phyloP scores from a whole-genome alignment of 2,797 vertebrate species.

The Propithecus perrieri region DNA sequence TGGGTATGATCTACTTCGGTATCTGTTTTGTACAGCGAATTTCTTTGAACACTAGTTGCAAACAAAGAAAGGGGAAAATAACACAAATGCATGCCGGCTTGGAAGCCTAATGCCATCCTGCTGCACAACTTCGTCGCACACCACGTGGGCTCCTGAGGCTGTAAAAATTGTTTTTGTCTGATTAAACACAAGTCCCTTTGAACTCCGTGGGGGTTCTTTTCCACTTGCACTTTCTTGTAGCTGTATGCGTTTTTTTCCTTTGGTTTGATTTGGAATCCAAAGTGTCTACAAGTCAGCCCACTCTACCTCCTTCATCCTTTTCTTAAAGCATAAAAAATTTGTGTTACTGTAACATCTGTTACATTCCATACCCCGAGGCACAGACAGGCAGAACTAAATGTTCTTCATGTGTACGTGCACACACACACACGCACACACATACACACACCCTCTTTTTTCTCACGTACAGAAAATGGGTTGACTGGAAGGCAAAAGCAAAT shows the following conservation, averaged over 20 bases:
- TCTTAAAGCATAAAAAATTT: slow-evolving; percentile 68
- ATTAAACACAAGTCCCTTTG: slow-evolving; percentile 75
- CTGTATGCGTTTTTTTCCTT: slow-evolving; percentile 67
- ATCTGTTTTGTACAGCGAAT: neutral
- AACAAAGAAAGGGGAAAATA: slow-evolving; percentile 43
- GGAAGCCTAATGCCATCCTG: slow-evolving; percentile 2
- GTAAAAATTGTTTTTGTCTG: slow-evolving; percentile 62
- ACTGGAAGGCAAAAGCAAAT: neutral
- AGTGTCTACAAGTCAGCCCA: slow-evolving; percentile 54
- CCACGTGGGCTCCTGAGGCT: slow-evolving; percentile 43
- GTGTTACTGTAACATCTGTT: slow-evolving; percentile 77
- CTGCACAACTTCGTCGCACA: slow-evolving; percentile 23
- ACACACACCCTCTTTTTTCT: neutral
- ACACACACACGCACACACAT: slow-evolving; percentile 34
- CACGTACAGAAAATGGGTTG: slow-evolving; percentile 1
- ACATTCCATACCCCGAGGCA: slow-evolving; percentile 65
- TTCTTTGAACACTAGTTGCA: slow-evolving; percentile 1
- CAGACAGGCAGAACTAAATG: slow-evolving; percentile 71
- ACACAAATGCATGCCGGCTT: neutral
- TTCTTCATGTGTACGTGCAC: slow-evolving; percentile 61
- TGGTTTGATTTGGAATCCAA: slow-evolving; percentile 75
- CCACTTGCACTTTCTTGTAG: slow-evolving; percentile 55
- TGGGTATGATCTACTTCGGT: neutral
- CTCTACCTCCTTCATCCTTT: slow-evolving; percentile 22
- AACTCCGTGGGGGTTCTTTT: slow-evolving; percentile 80